Evolutionary conservation across 2,113 vertebrate genomes (phyloP), one percentile per base, ranked within the genome.

Genomic region (Oostethus manadensis): DNA sequence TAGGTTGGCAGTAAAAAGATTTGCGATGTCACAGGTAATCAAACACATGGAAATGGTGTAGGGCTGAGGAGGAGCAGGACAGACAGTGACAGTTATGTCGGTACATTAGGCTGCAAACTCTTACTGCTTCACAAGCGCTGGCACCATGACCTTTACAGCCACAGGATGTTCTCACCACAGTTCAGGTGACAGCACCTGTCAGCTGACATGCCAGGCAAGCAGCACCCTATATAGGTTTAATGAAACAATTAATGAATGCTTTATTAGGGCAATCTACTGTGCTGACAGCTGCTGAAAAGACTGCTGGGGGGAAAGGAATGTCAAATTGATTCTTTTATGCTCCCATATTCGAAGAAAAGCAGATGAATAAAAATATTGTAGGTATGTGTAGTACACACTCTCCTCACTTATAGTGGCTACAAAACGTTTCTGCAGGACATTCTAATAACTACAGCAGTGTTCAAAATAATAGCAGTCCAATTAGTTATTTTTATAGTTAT

Each of bases 111-210:
- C 60, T 63, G 66, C 59, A 79, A 71, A 71, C 62, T 84, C 74
- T 73, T 71, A 69, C 69, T 73, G 78, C 69, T 44, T 66, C 50
- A 26, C 56, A 22, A 14, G 53, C 1, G 3, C n/a, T 73, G 67
- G 43, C 67, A 84, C 48, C 22, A 58, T 80, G 80, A 83, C 83
- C 78, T 87, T 86, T 84, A 78, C 74, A 75, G 2, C 38, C 29
- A 10, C 4, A 44, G 71, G 58, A 72, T 70, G 63, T 76, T 74
- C 38, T 64, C 62, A 58, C 58, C 47, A 71, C 56, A 16, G 74
- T n/a, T 51, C 62, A 64, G 68, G 64, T 79, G 59, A 82, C 70
- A 60, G 59, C 2, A 6, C 18, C 14, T 70, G 72, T 77, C 72
- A 66, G 56, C 57, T 60, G 64, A 67, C 59, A 64, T 62, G 65